Evolutionary conservation across 2,888 invertebrate genomes (phyloP), one percentile per base, ranked within the genome.

Genomic region (Lapara coniferarum): DNA sequence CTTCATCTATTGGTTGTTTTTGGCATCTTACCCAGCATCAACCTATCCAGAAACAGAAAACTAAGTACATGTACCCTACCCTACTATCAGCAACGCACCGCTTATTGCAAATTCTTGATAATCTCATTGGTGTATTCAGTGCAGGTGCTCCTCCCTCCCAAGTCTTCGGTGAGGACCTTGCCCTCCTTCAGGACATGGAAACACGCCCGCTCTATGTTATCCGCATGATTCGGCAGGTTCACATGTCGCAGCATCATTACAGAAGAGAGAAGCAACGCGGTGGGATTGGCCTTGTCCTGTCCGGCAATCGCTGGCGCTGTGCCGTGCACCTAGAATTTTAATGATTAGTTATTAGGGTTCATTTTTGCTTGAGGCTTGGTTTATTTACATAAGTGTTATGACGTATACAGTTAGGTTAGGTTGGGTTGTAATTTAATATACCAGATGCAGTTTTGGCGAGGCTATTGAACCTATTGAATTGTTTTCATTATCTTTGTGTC

Each of bases 171-270:
- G 70, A 98, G 92, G 74, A 95, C 95, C 84, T 95, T 96, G 0
- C 97, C 96, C 81, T 97, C 98, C 85, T 96, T 96, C 74, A 99
- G 98, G 0, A 98, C 97, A 0, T 95, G 96, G 85, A 98, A 98
- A 83, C 97, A 97, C 2, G 99, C 97, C 0, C 82, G 82, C 88
- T 99, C 97, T 72, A 99, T 99, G 74, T 95, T 95, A 77, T 95
- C 93, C 0, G 97, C 99, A 77, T 97, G 93, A 0, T 95, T 85
- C 66, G 89, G 94, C 52, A 99, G 91, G 53, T 96, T 95, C 97
- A 99, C 96, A 87, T 99, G 95, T 52, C 98, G 96, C 71, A 99
- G 95, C 99, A 99, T 99, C 99, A 99, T 99, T 1, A 99, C 98
- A 0, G 97, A 97, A 2, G 99, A 99, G 4, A 99, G 95, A 10